Percentiles rank a stretch among this genome's conserved stretches.
phyloP scores from a whole-genome alignment of 2,113 vertebrate species.

The Psilopogon haemacephalus region DNA sequence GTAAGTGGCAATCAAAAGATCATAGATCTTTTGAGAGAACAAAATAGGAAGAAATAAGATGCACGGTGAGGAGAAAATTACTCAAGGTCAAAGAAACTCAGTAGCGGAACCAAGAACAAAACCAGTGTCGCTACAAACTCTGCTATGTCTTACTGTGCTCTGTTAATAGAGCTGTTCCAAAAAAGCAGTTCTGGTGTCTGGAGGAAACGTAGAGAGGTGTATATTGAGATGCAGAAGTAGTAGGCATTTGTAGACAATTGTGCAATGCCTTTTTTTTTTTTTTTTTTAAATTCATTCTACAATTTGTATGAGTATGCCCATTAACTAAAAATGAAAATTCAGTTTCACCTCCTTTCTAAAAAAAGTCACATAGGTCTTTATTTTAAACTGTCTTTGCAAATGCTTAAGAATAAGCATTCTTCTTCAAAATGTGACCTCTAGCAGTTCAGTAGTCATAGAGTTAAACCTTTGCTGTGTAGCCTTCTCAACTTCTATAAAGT shows the following conservation, averaged over 20 bases:
- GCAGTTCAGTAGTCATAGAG: background rate
- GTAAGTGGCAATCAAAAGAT: background rate
- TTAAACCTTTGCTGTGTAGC: background rate
- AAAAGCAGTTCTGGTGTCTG: background rate
- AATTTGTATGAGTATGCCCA: background rate
- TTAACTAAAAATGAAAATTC: background rate
- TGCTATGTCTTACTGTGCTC: background rate
- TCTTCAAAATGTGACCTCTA: background rate
- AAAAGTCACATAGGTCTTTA: background rate
- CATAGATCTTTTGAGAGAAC: background rate
- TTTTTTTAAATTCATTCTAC: background rate
- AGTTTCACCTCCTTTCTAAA: background rate
- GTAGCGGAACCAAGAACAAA: background rate
- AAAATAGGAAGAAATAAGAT: background rate
- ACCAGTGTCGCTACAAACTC: background rate
- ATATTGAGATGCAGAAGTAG: background rate
- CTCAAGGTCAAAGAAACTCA: background rate
- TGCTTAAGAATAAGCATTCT: background rate
- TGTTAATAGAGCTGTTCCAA: background rate
- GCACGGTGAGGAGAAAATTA: background rate
- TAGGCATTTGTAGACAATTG: background rate
- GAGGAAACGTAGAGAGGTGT: background rate
- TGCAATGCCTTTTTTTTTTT: background rate
- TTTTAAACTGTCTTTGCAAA: background rate
- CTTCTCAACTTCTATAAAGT: background rate